phyloP scores from a whole-genome alignment of 1,140 invertebrate genomes.

The Ruditapes philippinarum region DNA sequence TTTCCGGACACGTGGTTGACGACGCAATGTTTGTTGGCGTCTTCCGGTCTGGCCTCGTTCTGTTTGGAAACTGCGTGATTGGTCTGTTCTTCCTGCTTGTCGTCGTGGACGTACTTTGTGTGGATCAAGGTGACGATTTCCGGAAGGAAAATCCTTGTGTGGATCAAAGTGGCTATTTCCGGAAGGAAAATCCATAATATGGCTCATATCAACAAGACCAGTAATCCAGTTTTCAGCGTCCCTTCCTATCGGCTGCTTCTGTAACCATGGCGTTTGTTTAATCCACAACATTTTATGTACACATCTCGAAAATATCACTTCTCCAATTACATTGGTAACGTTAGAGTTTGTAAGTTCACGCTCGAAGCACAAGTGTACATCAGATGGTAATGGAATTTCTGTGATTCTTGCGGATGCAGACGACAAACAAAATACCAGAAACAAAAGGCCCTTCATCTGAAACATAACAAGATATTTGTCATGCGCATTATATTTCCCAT shows the following conservation, averaged over 20 bases:
- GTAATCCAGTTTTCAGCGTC: constrained; percentile 50
- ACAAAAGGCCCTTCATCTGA: neutral
- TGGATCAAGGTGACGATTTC: neutral
- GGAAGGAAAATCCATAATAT: neutral
- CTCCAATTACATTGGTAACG: constrained; percentile 5
- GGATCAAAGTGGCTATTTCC: neutral
- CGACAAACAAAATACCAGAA: neutral
- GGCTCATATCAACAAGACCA: constrained; percentile 34
- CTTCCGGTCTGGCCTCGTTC: neutral
- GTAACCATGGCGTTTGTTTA: neutral
- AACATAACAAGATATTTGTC: no score
- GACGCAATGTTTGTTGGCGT: neutral
- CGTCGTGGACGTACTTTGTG: neutral
- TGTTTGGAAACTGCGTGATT: neutral
- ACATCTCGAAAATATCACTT: constrained; percentile 48
- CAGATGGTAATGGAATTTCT: constrained; percentile 29
- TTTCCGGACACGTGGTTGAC: constrained; percentile 48
- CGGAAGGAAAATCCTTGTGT: neutral
- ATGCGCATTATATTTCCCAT: no score
- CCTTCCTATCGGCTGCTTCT: neutral
- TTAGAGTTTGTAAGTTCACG: neutral
- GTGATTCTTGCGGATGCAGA: constrained; percentile 15
- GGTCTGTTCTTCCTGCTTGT: neutral
- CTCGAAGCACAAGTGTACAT: constrained; percentile 46
- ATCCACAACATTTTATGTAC: constrained; percentile 41